Evolutionary conservation across 64 coral and sea anemone genomes (phyloP), one percentile per base, ranked within the genome.

Genomic region (Platygyra sinensis): DNA sequence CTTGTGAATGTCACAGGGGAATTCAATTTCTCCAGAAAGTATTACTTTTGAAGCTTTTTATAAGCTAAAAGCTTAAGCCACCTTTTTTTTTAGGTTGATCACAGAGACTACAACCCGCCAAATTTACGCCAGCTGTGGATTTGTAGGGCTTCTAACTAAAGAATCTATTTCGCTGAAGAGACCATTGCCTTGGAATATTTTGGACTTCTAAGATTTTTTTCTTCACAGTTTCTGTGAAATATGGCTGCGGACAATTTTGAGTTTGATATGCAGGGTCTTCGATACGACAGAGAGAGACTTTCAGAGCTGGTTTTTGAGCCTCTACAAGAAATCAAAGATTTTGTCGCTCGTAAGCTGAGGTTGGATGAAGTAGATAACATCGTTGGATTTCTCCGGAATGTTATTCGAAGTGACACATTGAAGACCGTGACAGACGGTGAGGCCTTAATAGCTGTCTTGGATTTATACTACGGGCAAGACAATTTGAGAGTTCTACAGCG

Each of bases 401-500:
- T 89, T 49, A 75, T 96, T 64, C 89, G 85, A 19, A 93, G 63
- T n/a, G 88, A 91, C 38, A 87, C 82, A 13, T 84, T 96, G 24
- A 78, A 39, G 31, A 89, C 93, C 38, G 82, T 93, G 65, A 80
- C 36, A 8, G 88, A 96, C 83, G 92, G 88, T 6, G 73, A 93
- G 22, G 84, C 67, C 1, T 80, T 96, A 33, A 86, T 96, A 8
- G 76, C 82, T 17, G 88, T 94, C 20, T 46, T 96, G 36, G 74
- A 96, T 74, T 60, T 83, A 2, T 94, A 85, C 16, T 96, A 96
- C 50, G 95, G 95, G 1, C 82, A 69, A 33, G 95, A 94, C 55
- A 91, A 94, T 57, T 62, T 96, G 30, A 79, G 90, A 86, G 89
- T 96, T 51, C 31, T 94, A 50, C 87, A 94, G 81, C 71, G 88